Percentiles rank a stretch among this genome's conserved stretches.
These are phyloP conservation scores for Auanema freiburgensis DNA, from an alignment of 2,888 invertebrate genomes.

Conservation along the genomic window DNA sequence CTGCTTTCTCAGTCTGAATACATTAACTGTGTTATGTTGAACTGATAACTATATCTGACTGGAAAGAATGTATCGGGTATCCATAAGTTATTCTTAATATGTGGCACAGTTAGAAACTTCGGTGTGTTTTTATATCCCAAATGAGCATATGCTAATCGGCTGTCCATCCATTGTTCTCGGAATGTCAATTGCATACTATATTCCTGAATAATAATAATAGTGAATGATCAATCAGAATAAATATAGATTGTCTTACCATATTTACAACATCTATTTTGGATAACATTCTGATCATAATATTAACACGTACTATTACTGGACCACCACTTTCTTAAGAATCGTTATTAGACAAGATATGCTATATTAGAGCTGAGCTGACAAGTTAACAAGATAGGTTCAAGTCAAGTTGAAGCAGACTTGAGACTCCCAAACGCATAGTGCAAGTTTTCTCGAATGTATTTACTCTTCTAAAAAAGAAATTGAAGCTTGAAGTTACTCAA, in stretches of 20 bases:
- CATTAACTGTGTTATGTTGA: neutral
- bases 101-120: conserved; percentile 60
- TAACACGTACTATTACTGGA: conserved; percentile 93
- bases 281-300: conserved; percentile 96
- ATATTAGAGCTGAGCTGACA: neutral
- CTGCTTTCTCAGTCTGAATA: conserved; percentile 94
- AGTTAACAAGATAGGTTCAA: neutral
- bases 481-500: no score
- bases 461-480: no score
- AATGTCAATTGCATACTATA: conserved; percentile 96
- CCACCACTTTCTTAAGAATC: conserved; percentile 69
- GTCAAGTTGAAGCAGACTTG: no score
- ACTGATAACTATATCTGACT: conserved; percentile 25
- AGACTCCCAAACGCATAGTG: no score
- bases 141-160: conserved; percentile 70
- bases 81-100: conserved; percentile 80
- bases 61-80: conserved; percentile 74
- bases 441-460: no score
- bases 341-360: no score
- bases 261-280: conserved; percentile 98
- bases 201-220: conserved; percentile 70
- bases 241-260: conserved; percentile 81
- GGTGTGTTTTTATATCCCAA: conserved; percentile 46
- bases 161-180: conserved; percentile 94
- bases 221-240: no score